These are phyloP conservation scores for Apaloderma vittatum DNA, from an alignment of 2,113 vertebrate species.

Conservation along the genomic window DNA sequence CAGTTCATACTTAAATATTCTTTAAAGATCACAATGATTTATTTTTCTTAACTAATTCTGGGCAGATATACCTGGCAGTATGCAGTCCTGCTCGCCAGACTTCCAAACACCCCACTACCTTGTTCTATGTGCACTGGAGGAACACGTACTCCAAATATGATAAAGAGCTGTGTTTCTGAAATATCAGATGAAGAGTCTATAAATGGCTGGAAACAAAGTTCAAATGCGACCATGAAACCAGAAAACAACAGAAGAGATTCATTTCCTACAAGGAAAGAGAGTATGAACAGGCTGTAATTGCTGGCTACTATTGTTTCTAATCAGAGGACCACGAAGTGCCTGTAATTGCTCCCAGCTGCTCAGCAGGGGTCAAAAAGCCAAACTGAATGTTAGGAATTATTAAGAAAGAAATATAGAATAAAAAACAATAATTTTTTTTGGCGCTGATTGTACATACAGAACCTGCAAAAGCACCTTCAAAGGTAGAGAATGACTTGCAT, in stretches of 20 bases:
- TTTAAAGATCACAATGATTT: neutral
- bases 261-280: neutral
- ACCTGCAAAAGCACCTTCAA: neutral
- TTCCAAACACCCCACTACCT: neutral
- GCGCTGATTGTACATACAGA: accelerated
- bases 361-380: neutral
- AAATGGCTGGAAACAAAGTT: neutral
- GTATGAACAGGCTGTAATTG: neutral
- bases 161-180: neutral
- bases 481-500: neutral
- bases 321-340: neutral
- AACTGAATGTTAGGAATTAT: neutral
- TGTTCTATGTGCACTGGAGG: neutral
- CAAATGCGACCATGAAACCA: neutral
- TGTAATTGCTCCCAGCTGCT: constrained; percentile 1
- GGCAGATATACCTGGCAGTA: neutral
- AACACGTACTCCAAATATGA: accelerated
- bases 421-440: neutral
- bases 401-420: neutral
- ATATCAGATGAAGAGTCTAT: neutral
- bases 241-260: neutral
- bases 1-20: neutral
- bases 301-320: neutral
- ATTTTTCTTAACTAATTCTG: neutral
- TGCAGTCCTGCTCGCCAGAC: neutral